Evolutionary conservation across 2,113 vertebrate species (phyloP), one percentile per base, ranked within the genome.

Genomic region (Glaucomys volans): DNA sequence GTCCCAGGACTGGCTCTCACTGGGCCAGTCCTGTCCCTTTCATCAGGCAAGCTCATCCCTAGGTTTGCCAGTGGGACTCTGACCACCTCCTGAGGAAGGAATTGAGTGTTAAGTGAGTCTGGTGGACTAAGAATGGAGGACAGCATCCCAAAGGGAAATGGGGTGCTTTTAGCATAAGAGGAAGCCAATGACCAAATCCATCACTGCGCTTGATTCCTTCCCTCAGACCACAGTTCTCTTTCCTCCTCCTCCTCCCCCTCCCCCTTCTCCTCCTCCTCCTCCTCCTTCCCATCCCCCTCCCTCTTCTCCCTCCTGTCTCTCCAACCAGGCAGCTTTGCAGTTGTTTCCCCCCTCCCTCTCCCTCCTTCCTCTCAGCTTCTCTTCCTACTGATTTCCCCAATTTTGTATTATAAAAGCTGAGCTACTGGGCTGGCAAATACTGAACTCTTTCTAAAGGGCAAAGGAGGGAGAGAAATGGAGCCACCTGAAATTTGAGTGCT

Each of bases 311-410:
- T 11, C 0, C 59, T 52, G 12, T 16, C 82, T 42, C 42, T 77
- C 4, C 69, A 72, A 82, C 75, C 69, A 66, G 12, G 37, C 76
- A 81, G 20, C 40, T 86, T 30, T 82, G 17, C 17, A 18, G 32
- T 24, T 87, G 37, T 44, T 64, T 35, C 62, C 28, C 54, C 76
- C 69, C 26, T 3, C 16, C 52, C 24, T 22, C 32, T 59, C 66
- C 35, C 71, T 76, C 64, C 32, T n/a, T 26, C 35, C 44, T 95
- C 26, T 66, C 22, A 35, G 28, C 30, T 71, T 62, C 71, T 82
- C 83, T 97, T 89, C 57, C 69, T 89, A 32, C 30, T 69, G 44
- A 47, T 76, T 94, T 50, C 76, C 44, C 52, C 52, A 91, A 5
- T 28, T 77, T 83, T 66, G 26, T 89, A 32, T 84, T 52, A 35